These are phyloP conservation scores for Gopherus flavomarginatus DNA, from an alignment of 2,113 vertebrate species.

Conservation along the genomic window DNA sequence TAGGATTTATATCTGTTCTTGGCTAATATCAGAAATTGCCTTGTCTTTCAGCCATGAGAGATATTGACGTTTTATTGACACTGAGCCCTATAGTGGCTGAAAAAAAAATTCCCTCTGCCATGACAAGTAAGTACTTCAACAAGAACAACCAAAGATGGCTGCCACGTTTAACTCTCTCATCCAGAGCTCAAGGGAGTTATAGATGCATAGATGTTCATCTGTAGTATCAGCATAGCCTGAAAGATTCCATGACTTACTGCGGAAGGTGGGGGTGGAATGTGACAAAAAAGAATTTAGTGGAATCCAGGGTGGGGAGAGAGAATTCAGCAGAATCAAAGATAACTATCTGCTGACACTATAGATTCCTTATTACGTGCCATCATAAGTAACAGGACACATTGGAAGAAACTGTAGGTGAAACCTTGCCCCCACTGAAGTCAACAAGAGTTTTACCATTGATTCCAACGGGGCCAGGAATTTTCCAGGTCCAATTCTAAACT, in stretches of 20 bases:
- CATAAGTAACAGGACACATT: neutral
- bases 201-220: neutral
- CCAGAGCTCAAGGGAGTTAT: neutral
- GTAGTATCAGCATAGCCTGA: neutral
- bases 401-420: neutral
- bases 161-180: neutral
- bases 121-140: neutral
- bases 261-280: neutral
- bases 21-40: neutral
- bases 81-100: neutral
- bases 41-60: neutral
- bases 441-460: neutral
- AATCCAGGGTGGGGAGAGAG: neutral
- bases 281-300: neutral
- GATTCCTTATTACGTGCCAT: fast-evolving
- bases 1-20: neutral
- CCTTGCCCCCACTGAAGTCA: fast-evolving
- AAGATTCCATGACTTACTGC: neutral
- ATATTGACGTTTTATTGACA: neutral
- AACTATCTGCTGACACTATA: neutral
- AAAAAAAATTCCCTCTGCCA: neutral
- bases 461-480: neutral
- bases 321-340: neutral
- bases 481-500: fast-evolving
- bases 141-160: neutral